These are phyloP conservation scores for Aulostomus chinensis DNA, from an alignment of 2,797 vertebrate genomes.

Conservation along the genomic window DNA sequence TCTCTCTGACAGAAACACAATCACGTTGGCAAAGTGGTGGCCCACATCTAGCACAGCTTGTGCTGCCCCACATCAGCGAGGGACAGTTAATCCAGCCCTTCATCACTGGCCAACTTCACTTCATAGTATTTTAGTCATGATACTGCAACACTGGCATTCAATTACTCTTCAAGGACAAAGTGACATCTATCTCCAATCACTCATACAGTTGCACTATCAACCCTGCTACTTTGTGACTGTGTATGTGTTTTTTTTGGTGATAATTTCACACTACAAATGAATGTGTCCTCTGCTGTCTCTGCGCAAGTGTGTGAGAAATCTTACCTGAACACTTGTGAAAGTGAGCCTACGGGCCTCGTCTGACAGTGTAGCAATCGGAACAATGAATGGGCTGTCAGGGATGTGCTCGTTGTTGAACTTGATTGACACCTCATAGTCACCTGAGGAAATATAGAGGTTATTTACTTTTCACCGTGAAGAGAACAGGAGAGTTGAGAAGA, in stretches of 20 bases:
- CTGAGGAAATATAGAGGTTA: slow-evolving; percentile 63
- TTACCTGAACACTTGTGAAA: slow-evolving; percentile 93
- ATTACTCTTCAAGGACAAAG: slow-evolving; percentile 68
- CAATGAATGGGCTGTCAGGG: slow-evolving; percentile 95
- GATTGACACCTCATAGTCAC: slow-evolving; percentile 97
- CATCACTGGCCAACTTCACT: slow-evolving; percentile 66
- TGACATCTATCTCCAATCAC: slow-evolving; percentile 40
- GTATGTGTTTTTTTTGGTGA: slow-evolving; percentile 1
- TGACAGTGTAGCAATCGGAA: slow-evolving; percentile 91
- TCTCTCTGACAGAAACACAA: slow-evolving; percentile 44
- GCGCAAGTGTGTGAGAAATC: slow-evolving; percentile 1
- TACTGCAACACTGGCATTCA: slow-evolving; percentile 48
- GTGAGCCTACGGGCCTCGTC: slow-evolving; percentile 93
- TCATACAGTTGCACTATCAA: slow-evolving; percentile 16
- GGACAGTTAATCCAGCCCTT: slow-evolving; percentile 79
- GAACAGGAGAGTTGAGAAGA: too few species aligned
- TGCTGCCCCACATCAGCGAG: slow-evolving; percentile 55
- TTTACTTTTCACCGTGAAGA: slow-evolving; percentile 39
- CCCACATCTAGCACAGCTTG: slow-evolving; percentile 62
- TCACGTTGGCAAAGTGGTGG: slow-evolving; percentile 27
- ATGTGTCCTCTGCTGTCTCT: slow-evolving; percentile 6
- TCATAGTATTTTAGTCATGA: slow-evolving; percentile 49
- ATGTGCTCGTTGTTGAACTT: slow-evolving; percentile 98
- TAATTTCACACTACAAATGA: slow-evolving; percentile 16
- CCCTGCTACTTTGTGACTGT: slow-evolving; percentile 20